These are phyloP conservation scores for Pterobdella sp. DNA, from an alignment of 2,888 invertebrate species.

Conservation along the genomic window DNA sequence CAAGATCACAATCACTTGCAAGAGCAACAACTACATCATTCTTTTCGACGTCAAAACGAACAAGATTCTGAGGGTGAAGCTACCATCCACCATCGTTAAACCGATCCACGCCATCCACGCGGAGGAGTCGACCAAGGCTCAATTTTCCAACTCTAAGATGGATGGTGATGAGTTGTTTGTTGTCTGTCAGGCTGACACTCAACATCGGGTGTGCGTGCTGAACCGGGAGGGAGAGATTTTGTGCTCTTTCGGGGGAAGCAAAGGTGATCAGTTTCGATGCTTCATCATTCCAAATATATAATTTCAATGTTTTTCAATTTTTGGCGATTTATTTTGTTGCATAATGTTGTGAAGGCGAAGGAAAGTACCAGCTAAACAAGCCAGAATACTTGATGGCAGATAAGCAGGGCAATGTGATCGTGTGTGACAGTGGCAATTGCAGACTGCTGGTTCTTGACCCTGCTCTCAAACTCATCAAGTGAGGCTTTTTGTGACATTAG, in stretches of 20 bases:
- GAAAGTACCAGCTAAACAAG: not conserved
- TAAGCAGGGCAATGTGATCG: not conserved
- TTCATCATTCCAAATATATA: not conserved
- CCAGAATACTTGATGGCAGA: constrained; percentile 3
- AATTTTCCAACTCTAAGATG: too few relatives aligned
- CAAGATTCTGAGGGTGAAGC: not conserved
- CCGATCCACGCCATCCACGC: too few relatives aligned
- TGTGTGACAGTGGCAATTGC: constrained; percentile 18
- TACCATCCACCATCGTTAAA: not conserved
- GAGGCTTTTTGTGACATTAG: not conserved
- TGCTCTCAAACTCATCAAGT: not conserved
- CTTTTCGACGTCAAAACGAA: not conserved
- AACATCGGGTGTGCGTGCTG: constrained; percentile 6
- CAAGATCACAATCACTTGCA: not conserved
- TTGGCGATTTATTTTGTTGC: too few relatives aligned
- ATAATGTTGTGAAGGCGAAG: not conserved
- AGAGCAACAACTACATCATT: not conserved
- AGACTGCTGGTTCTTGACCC: not conserved
- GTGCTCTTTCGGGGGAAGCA: not conserved
- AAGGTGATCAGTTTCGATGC: not conserved
- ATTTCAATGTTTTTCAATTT: not conserved
- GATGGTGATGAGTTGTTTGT: not conserved
- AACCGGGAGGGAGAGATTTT: not conserved
- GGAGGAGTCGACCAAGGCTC: too few relatives aligned
- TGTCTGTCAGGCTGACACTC: not conserved